phyloP scores from a whole-genome alignment of 2,888 invertebrate species.

The Lasioglossum zephyrum region DNA sequence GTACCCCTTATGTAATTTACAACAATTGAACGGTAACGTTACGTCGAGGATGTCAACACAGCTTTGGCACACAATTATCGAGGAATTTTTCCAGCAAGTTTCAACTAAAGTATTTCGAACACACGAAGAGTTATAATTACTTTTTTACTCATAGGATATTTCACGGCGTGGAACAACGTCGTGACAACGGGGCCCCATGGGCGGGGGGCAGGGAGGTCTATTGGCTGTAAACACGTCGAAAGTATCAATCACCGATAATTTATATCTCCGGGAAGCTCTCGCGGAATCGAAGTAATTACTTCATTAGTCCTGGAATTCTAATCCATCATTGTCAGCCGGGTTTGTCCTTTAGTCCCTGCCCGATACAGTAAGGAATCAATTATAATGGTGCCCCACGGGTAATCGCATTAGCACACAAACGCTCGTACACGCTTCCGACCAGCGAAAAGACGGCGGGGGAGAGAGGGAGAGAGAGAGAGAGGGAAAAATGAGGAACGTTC shows the following conservation, averaged over 20 bases:
- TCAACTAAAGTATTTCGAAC: neutral
- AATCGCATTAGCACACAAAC: conserved; percentile 59
- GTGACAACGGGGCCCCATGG: neutral
- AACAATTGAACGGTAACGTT: neutral
- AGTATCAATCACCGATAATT: conserved; percentile 62
- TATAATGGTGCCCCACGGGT: conserved; percentile 47
- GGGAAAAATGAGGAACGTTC: conserved; percentile 25
- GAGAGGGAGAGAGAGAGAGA: neutral
- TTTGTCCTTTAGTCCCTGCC: conserved; percentile 49
- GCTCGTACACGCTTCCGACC: conserved; percentile 23
- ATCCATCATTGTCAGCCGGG: conserved; percentile 60
- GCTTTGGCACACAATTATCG: neutral
- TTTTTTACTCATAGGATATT: neutral
- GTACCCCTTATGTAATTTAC: neutral
- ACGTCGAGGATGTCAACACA: neutral
- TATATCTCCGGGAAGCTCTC: conserved; percentile 48
- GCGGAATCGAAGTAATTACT: conserved; percentile 58
- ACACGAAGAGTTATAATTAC: neutral
- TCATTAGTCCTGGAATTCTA: conserved; percentile 59
- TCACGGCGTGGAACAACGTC: neutral
- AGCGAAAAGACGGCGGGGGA: neutral
- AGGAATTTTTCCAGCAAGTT: neutral
- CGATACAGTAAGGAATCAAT: conserved; percentile 58
- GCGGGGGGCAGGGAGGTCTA: neutral
- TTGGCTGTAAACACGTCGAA: conserved; percentile 44